A percentile compares a stretch with the other conserved stretches of the same genome.
Conservation (phyloP, 2,113 vertebrate genomes). For the Rhadina sibilatrix region DNA sequence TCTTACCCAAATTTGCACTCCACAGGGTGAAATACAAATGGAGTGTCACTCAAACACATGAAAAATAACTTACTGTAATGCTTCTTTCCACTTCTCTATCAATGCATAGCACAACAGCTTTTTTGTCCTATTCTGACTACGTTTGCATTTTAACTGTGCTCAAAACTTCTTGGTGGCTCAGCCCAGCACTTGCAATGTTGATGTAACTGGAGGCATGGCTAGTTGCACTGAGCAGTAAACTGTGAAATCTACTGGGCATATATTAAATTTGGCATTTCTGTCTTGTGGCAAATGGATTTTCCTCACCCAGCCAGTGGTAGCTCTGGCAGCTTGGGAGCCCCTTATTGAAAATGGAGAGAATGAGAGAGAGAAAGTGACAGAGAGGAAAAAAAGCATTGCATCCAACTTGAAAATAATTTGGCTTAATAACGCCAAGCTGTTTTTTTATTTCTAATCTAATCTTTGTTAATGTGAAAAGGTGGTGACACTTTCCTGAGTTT, state of each 20-base stretch:
- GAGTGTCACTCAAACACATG: conserved; percentile 46
- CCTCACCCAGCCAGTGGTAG: conserved; percentile 29
- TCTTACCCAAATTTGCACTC: conserved; percentile 36
- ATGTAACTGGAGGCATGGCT: conserved; percentile 49
- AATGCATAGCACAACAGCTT: not conserved
- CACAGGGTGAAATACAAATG: not conserved
- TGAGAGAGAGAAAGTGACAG: not conserved
- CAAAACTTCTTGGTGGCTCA: conserved; percentile 10
- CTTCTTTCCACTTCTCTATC: conserved; percentile 63
- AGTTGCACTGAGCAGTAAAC: conserved; percentile 50
- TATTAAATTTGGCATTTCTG: conserved; percentile 52
- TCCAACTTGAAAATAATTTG: conserved; percentile 9
- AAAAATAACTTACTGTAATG: conserved; percentile 34
- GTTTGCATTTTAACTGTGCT: conserved; percentile 11
- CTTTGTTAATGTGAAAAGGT: not conserved
- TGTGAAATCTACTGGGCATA: conserved; percentile 57
- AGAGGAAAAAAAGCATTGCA: not conserved
- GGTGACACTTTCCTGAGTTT: not conserved
- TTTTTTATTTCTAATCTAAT: not conserved
- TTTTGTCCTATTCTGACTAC: not conserved
- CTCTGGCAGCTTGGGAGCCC: conserved; percentile 57
- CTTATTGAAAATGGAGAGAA: not conserved
- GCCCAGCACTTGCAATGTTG: conserved; percentile 19
- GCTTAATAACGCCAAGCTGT: not conserved
- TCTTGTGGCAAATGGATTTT: conserved; percentile 51